Base-by-base conservation (phyloP, 2,888 invertebrate genomes). In the Drosophila ochracea region DNA sequence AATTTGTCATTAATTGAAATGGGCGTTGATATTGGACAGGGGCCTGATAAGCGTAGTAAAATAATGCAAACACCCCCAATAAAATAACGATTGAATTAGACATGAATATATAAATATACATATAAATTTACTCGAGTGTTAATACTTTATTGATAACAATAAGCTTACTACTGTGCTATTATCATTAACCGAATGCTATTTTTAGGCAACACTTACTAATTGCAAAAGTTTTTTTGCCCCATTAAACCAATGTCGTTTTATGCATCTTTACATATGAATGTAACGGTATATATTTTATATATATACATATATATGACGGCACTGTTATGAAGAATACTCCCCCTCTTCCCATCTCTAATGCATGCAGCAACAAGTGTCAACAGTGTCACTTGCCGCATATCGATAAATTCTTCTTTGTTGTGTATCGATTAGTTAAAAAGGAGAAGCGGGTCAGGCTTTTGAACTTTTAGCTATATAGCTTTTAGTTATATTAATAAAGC, bases 301-400 rank as follows among this genome's bases (percentile, higher is more conserved):
- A 39, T 4, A 19, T 16, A 39, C 9, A 19, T 16, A 30, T 21
- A 21, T 63, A 16, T 63, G 67, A 49, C 67, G 21, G 39, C 21
- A 60, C 41, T 54, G 19, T 3, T 35, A 7, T 66, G 25, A 33
- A 33, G 11, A 39, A 39, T 54, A 13, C 33, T 63, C 16, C 25
- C 19, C 31, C 39, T 33, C 31, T 35, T 19, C 37, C 1, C 1
- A 21, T 43, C 11, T 53, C 7, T 13, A 28, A 33, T 43, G 33
- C 11, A 52, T 60, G 57, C 76, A 80, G 65, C 78, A 78, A 78
- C 78, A 80, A 76, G 80, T 78, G 80, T 62, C 67, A 47, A 16
- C 25, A 67, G 37, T 47, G 35, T n/a, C n/a, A 64, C 30, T 54
- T 67, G 49, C 31, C 31, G 50, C 64, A 53, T 68, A 76, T 78